Evolutionary conservation across 2,888 invertebrate species (phyloP).

Genomic region (Chloromyia formosa): DNA sequence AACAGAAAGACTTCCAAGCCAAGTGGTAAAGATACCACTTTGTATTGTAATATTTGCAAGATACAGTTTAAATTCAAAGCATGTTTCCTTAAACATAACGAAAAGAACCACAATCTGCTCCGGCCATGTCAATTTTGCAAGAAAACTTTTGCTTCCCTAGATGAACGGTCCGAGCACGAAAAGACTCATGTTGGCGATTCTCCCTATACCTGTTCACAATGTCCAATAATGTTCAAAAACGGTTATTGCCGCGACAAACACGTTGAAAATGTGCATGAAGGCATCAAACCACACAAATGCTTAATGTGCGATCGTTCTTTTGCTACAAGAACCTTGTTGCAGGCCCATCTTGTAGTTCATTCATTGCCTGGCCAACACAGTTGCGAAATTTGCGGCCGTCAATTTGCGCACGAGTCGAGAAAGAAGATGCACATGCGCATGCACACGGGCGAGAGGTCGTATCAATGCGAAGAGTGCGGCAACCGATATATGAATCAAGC

Average conservation of each 20-base stretch:
- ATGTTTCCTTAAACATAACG: too few relatives aligned
- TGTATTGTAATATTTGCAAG: too few relatives aligned
- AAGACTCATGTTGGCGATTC: not conserved
- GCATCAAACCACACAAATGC: slow-evolving; percentile 17
- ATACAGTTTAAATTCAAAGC: too few relatives aligned
- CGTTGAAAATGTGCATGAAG: slow-evolving; percentile 17
- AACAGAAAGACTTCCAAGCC: too few relatives aligned
- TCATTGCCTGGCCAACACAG: slow-evolving; percentile 49
- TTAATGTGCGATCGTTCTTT: not conserved
- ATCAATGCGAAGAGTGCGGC: slow-evolving; percentile 72
- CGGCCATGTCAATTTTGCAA: too few relatives aligned
- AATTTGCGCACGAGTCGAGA: slow-evolving; percentile 48
- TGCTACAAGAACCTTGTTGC: not conserved
- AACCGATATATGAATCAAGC: slow-evolving; percentile 71
- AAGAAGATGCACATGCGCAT: slow-evolving; percentile 66
- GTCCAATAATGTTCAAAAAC: slow-evolving; percentile 41
- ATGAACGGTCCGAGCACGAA: not conserved
- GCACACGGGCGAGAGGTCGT: slow-evolving; percentile 70
- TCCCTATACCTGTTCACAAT: slow-evolving; percentile 42
- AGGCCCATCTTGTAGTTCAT: slow-evolving; percentile 22
- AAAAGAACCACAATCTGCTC: too few relatives aligned
- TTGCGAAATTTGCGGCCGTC: slow-evolving; percentile 48
- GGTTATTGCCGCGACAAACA: slow-evolving; percentile 20
- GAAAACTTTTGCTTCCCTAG: too few relatives aligned
- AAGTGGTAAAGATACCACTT: too few relatives aligned